These are phyloP conservation scores for Microctonus aethiopoides DNA, from an alignment of 2,888 invertebrate genomes.

Conservation along the genomic window DNA sequence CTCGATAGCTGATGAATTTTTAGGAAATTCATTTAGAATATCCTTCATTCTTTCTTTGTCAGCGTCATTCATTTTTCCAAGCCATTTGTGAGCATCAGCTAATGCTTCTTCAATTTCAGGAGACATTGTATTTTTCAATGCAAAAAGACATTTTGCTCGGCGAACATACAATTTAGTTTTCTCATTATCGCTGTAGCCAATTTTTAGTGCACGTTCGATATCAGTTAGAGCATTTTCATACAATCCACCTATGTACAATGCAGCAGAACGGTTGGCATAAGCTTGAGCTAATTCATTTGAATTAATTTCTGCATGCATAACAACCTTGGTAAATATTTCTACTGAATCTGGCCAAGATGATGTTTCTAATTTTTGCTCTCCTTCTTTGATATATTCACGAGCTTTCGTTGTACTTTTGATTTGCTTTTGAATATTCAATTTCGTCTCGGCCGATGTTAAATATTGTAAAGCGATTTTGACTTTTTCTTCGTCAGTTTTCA, in stretches of 20 bases:
- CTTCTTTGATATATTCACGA: neutral
- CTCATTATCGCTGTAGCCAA: neutral
- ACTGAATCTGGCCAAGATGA: neutral
- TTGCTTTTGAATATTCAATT: neutral
- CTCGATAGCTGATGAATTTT: neutral
- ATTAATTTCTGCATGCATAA: neutral
- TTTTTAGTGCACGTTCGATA: neutral
- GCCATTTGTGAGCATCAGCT: no score
- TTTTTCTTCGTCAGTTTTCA: neutral
- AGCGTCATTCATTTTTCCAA: no score
- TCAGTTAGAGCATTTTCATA: neutral
- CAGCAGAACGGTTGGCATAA: conserved; percentile 3
- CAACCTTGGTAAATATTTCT: neutral
- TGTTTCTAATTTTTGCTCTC: neutral
- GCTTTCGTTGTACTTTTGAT: neutral
- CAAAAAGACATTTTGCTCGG: neutral
- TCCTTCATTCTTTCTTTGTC: no score
- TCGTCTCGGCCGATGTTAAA: neutral
- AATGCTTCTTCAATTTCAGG: neutral
- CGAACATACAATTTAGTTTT: neutral
- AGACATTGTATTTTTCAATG: neutral
- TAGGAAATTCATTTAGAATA: no score
- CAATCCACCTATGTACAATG: neutral
- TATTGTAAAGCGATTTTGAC: neutral
- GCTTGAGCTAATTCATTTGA: neutral